phyloP scores from a whole-genome alignment of 2,113 vertebrate species.

The Pantherophis guttatus region DNA sequence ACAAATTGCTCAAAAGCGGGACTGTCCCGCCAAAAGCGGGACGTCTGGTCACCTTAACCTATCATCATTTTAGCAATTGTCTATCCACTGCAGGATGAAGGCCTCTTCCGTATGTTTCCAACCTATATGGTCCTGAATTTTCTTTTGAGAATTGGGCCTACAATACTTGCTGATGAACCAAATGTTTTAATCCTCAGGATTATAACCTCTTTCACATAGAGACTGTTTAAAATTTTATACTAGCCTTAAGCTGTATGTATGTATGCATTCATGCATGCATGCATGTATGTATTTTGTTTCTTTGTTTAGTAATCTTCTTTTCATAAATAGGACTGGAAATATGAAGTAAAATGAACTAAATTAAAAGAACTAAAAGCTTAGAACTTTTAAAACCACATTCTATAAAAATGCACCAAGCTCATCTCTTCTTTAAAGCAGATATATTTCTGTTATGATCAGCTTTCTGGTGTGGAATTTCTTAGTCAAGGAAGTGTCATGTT shows the following conservation, averaged over 20 bases:
- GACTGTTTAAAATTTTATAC: background rate
- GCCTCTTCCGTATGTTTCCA: background rate
- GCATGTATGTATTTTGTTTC: background rate
- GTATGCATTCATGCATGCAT: background rate
- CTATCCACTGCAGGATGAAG: background rate
- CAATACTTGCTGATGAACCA: background rate
- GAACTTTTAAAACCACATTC: background rate
- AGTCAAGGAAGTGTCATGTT: background rate
- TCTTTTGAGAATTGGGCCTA: no score
- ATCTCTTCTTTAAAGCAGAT: background rate
- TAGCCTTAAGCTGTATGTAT: background rate
- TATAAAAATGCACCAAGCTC: background rate
- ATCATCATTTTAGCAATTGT: no score
- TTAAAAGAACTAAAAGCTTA: background rate
- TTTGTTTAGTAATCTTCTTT: background rate
- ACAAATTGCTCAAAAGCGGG: no score
- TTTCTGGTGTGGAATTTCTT: background rate
- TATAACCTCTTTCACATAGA: background rate
- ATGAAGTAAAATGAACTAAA: background rate
- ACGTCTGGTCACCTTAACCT: no score
- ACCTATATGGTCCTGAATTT: background rate
- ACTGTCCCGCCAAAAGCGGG: no score
- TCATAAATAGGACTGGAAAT: background rate
- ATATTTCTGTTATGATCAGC: background rate
- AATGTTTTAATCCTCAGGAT: background rate